These are phyloP conservation scores for Aproaerema taeniolella DNA, from an alignment of 2,888 invertebrate genomes.

Conservation along the genomic window DNA sequence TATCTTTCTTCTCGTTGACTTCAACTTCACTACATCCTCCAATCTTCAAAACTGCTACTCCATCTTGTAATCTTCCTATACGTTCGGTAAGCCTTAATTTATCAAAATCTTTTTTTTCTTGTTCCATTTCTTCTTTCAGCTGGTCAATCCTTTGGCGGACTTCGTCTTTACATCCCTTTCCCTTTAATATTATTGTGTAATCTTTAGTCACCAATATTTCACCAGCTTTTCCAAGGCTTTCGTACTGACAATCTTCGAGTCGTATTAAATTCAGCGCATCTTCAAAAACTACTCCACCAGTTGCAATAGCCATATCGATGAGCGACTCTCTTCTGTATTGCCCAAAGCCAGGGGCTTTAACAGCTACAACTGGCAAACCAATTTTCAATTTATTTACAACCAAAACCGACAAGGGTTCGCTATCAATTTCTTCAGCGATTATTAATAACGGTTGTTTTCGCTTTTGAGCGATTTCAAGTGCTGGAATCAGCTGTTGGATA, in stretches of 20 bases:
- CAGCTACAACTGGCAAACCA: conserved; percentile 94
- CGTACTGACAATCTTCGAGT: conserved; percentile 88
- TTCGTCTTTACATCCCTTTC: conserved; percentile 87
- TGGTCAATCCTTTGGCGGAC: conserved; percentile 87
- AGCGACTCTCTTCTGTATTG: conserved; percentile 93
- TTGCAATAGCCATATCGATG: conserved; percentile 93
- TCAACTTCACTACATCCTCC: conserved; percentile 94
- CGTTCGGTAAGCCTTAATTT: conserved; percentile 93
- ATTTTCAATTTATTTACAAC: conserved; percentile 93
- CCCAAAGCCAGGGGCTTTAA: conserved; percentile 97
- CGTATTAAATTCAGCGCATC: conserved; percentile 93
- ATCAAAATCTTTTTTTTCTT: conserved; percentile 91
- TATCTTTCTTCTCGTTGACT: conserved; percentile 96
- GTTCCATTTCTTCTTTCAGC: conserved; percentile 88
- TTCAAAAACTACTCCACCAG: conserved; percentile 94
- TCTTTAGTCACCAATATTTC: conserved; percentile 96
- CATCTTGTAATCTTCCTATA: conserved; percentile 90
- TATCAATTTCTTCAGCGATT: conserved; percentile 95
- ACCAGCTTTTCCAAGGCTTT: conserved; percentile 89
- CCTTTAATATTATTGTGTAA: conserved; percentile 82
- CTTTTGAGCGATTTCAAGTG: conserved; percentile 94
- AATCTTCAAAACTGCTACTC: conserved; percentile 84
- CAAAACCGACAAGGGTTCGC: conserved; percentile 93
- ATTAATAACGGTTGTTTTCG: conserved; percentile 96
- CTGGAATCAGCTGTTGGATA: conserved; percentile 96